Evolutionary conservation across 2,113 vertebrate genomes (phyloP).

Genomic region (Ageneiosus marmoratus): DNA sequence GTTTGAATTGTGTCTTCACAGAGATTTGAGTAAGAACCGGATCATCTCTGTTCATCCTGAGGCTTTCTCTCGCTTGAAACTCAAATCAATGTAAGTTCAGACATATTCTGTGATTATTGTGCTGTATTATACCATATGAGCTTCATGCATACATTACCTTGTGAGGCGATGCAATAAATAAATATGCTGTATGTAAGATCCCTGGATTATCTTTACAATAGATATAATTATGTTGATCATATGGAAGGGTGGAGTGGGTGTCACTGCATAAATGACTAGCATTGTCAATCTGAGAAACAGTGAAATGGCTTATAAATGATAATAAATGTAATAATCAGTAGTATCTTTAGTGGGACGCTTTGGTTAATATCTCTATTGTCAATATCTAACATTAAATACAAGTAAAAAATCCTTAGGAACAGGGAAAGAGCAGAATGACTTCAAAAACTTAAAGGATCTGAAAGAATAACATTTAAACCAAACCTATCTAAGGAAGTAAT

Average conservation of each 20-base stretch:
- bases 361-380: background rate
- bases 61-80: constrained; percentile 93
- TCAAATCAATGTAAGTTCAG: constrained; percentile 88
- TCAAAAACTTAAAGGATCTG: background rate
- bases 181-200: background rate
- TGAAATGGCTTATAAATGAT: background rate
- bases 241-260: background rate
- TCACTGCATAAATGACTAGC: background rate
- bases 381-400: background rate
- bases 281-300: background rate
- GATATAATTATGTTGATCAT: background rate
- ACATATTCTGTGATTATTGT: background rate
- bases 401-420: too few species aligned
- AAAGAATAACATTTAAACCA: background rate
- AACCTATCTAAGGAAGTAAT: background rate
- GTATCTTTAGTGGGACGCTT: background rate
- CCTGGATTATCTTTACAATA: background rate
- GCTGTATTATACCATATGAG: background rate
- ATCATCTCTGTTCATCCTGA: constrained; percentile 96
- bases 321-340: background rate
- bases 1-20: constrained; percentile 67
- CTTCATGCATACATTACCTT: background rate
- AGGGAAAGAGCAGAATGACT: background rate
- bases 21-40: constrained; percentile 91
- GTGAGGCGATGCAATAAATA: background rate